Base-by-base conservation (phyloP, 2,888 invertebrate genomes). In the Nomada fabriciana region DNA sequence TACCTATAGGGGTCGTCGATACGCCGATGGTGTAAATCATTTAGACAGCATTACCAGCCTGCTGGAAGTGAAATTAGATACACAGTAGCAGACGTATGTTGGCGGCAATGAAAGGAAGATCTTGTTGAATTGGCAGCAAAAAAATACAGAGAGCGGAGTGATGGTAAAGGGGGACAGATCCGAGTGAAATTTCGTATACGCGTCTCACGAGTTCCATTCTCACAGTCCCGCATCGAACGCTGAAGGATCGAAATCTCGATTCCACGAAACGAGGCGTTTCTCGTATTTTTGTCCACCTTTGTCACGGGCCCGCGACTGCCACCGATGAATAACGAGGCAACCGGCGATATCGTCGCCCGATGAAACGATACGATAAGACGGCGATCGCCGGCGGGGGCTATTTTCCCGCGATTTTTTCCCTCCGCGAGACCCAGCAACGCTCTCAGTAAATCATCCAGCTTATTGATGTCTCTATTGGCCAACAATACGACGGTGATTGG, bases 391-490 rank as follows among this genome's bases (percentile, higher is more conserved):
- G 53, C 52, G 23, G 20, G 20, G 43, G 60, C 74, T 36, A 74
- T 74, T 78, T 74, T 63, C 67, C 50, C 55, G 50, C 47, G 61
- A 47, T 11, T 61, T 77, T 76, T 73, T 29, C 47, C 2, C 18
- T 15, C 23, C 36, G 0, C 43, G 23, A 18, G 11, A 1, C 3
- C n/a, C 64, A 18, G 20, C 29, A 36, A 25, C 23, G 50, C 52
- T 64, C 36, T 36, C 36, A 0, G 36, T 67, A 69, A 81, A 81
- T 78, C 72, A 78, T 52, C 63, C 64, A 5, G 43, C 36, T 76
- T 73, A 73, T 78, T 1, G 69, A 72, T 72, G 80, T 69, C 78
- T 73, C 64, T 65, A 81, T 81, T 81, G 53, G 7, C 13, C 63
- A 72, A 77, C 69, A 60, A 64, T 65, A 43, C 42, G 52, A 47